phyloP scores from a whole-genome alignment of 2,888 invertebrate species.

The Tenthredo livida region DNA sequence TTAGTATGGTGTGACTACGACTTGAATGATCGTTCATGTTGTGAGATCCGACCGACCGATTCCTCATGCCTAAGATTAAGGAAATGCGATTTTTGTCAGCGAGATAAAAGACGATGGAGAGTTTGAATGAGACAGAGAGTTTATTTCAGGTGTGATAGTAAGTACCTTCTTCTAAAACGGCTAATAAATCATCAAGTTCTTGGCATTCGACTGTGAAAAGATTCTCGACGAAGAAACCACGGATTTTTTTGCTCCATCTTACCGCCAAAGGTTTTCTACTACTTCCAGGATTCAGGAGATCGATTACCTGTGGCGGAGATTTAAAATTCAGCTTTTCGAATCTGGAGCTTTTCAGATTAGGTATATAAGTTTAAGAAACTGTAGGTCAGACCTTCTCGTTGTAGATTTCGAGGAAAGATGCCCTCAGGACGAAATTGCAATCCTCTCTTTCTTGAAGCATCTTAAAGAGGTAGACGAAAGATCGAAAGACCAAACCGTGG shows the following conservation, averaged over 20 bases:
- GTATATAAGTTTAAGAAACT: constrained; percentile 21
- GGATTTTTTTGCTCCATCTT: constrained; percentile 95
- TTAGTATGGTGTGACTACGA: constrained; percentile 95
- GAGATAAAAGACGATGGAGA: neutral
- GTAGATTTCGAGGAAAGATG: constrained; percentile 97
- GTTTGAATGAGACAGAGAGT: neutral
- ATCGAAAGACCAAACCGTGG: constrained; percentile 93
- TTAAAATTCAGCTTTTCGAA: neutral
- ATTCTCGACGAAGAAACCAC: constrained; percentile 97
- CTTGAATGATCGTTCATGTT: constrained; percentile 96
- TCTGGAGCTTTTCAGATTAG: constrained; percentile 4
- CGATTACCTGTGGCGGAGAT: constrained; percentile 87
- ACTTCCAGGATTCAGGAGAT: constrained; percentile 93
- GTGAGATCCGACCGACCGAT: constrained; percentile 93
- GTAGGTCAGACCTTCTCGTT: constrained; percentile 91
- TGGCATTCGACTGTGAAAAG: constrained; percentile 97
- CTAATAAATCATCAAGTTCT: constrained; percentile 93
- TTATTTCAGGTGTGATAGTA: constrained; percentile 2
- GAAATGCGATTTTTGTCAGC: neutral
- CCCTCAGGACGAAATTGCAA: constrained; percentile 91
- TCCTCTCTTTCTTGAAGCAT: constrained; percentile 88
- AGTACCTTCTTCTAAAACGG: constrained; percentile 95
- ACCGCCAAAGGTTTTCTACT: constrained; percentile 92
- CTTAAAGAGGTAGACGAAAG: constrained; percentile 94
- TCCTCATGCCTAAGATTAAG: constrained; percentile 86